These are phyloP conservation scores for Dipus sagitta DNA, from an alignment of 2,797 vertebrate genomes.

Conservation along the genomic window DNA sequence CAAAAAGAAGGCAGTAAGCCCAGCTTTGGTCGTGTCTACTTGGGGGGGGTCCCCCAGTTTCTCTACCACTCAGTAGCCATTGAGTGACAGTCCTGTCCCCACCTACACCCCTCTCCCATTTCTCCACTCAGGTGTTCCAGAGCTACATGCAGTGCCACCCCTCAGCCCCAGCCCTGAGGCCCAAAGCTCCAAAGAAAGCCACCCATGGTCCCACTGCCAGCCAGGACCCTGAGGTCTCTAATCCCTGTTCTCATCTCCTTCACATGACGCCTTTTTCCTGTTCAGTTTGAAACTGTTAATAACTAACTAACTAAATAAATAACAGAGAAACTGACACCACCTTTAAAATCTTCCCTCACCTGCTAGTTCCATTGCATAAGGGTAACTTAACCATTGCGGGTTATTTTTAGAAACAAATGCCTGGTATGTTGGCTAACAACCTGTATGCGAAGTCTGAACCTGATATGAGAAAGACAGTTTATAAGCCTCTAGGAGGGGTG, in stretches of 20 bases:
- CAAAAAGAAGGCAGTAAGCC: neutral
- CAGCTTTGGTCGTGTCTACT: neutral
- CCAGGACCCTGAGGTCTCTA: neutral
- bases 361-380: conserved; percentile 70
- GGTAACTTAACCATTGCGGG: conserved; percentile 78
- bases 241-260: neutral
- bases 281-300: conserved; percentile 64
- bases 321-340: conserved; percentile 21
- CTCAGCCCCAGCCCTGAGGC: neutral
- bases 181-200: neutral
- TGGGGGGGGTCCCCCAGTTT: neutral
- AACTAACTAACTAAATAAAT: neutral
- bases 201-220: neutral
- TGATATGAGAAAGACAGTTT: conserved; percentile 76
- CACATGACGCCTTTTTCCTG: conserved; percentile 16
- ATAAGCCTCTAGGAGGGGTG: neutral
- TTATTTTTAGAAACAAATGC: conserved; percentile 82
- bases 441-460: conserved; percentile 81
- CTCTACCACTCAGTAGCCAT: neutral
- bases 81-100: neutral
- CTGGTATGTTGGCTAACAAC: conserved; percentile 80
- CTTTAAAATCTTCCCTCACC: conserved; percentile 68
- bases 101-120: neutral
- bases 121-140: neutral
- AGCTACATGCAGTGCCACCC: neutral